phyloP scores from a whole-genome alignment of 1,140 invertebrate genomes.

The Agrypnia vestita region DNA sequence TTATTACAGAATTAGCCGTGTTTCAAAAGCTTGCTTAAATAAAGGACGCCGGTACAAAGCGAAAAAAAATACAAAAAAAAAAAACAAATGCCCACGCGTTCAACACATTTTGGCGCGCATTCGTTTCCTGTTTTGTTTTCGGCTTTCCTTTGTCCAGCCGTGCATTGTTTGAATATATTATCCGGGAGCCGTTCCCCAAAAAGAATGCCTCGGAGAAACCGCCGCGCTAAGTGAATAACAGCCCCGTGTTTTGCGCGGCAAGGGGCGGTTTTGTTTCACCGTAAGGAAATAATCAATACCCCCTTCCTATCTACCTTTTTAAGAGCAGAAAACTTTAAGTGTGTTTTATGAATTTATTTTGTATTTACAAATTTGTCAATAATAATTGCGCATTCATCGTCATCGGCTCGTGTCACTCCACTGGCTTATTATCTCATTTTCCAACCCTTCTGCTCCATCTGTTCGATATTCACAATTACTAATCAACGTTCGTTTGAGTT shows the following conservation, averaged over 20 bases:
- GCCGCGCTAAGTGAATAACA: constrained; percentile 25
- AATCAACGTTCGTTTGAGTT: too few relatives aligned
- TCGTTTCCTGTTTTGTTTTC: constrained; percentile 23
- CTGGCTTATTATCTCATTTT: too few relatives aligned
- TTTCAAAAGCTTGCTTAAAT: constrained; percentile 9
- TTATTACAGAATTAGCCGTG: not conserved
- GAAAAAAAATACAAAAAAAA: not conserved
- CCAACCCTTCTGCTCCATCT: too few relatives aligned
- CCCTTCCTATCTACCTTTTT: not conserved
- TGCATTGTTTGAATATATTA: constrained; percentile 39
- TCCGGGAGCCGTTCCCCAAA: not conserved
- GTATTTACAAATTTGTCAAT: too few relatives aligned
- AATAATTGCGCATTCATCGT: too few relatives aligned
- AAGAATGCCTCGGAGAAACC: constrained; percentile 1
- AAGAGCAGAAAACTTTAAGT: too few relatives aligned
- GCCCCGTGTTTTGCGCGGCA: not conserved
- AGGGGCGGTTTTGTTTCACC: constrained; percentile 6
- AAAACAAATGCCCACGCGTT: constrained; percentile 18
- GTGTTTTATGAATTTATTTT: too few relatives aligned
- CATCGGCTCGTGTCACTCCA: too few relatives aligned
- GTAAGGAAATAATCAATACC: constrained; percentile 21
- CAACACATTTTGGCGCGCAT: constrained; percentile 32
- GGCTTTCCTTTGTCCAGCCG: not conserved
- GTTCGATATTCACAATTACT: too few relatives aligned
- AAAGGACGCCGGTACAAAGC: constrained; percentile 8